Conservation (phyloP, 2,797 vertebrate species). For the Acridotheres tristis region DNA sequence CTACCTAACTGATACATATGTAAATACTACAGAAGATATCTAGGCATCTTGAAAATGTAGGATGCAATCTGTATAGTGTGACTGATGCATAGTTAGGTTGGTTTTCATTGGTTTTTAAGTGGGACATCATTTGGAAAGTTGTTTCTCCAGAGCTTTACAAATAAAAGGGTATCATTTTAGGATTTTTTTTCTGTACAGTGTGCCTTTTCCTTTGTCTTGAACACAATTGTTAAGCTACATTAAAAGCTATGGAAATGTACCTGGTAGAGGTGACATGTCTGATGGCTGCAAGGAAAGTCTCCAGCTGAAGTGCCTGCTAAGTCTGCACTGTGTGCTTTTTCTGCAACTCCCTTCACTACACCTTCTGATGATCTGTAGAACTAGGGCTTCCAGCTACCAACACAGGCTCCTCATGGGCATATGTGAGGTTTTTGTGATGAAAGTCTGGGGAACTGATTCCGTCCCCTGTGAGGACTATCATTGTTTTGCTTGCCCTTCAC, state of each 20-base stretch:
- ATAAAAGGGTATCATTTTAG: conserved; percentile 83
- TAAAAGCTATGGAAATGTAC: neutral
- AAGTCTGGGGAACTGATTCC: neutral
- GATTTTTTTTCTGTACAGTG: conserved; percentile 67
- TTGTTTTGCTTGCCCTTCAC: neutral
- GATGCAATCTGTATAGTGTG: conserved; percentile 77
- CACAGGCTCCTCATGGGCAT: neutral
- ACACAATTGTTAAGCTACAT: neutral
- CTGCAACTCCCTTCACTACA: neutral
- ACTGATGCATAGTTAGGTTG: conserved; percentile 78
- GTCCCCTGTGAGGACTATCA: neutral
- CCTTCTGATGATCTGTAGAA: neutral
- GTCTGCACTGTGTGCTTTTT: neutral
- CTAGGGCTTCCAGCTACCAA: too few species aligned
- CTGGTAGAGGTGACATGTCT: neutral
- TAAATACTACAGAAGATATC: conserved; percentile 78
- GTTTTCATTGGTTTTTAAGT: conserved; percentile 74
- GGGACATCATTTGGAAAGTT: conserved; percentile 80
- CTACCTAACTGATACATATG: conserved; percentile 85
- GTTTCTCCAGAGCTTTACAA: conserved; percentile 81
- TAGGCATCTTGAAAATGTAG: conserved; percentile 71
- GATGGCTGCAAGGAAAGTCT: neutral
- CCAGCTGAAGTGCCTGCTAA: neutral
- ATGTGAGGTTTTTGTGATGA: fast-evolving
- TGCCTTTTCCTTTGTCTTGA: conserved; percentile 53